phyloP scores from a whole-genome alignment of 2,888 invertebrate species.

The Nymphalis urticae region DNA sequence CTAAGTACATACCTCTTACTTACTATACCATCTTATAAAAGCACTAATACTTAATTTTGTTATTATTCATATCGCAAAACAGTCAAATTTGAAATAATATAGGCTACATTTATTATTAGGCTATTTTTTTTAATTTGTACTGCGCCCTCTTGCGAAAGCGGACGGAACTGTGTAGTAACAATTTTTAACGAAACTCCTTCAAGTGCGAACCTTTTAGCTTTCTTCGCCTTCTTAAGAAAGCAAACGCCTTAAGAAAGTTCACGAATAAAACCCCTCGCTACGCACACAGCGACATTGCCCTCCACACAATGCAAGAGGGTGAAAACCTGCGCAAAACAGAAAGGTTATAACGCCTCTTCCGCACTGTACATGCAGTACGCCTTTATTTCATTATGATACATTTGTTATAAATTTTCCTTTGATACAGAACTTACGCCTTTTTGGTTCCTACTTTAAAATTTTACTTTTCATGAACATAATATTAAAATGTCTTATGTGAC shows the following conservation, averaged over 20 bases:
- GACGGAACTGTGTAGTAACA: conserved; percentile 56
- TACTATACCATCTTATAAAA: too few relatives aligned
- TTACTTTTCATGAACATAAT: conserved; percentile 8
- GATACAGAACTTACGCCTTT: conserved; percentile 36
- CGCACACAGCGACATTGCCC: conserved; percentile 51
- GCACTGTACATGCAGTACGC: conserved; percentile 38
- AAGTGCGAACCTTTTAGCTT: conserved; percentile 77
- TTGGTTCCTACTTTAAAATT: conserved; percentile 27
- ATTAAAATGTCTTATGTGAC: conserved; percentile 9
- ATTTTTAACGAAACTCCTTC: conserved; percentile 76
- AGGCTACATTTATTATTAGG: not conserved
- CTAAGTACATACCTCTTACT: too few relatives aligned
- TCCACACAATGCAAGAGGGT: conserved; percentile 46
- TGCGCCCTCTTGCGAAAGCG: conserved; percentile 66
- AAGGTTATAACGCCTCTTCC: conserved; percentile 43
- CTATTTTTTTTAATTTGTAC: conserved; percentile 31
- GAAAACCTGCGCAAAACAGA: conserved; percentile 36
- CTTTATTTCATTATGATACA: conserved; percentile 39
- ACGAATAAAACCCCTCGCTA: conserved; percentile 52
- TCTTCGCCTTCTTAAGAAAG: conserved; percentile 79
- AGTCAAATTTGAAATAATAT: not conserved
- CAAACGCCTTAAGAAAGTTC: conserved; percentile 73
- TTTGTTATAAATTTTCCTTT: conserved; percentile 1
- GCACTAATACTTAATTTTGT: too few relatives aligned
- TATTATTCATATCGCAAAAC: too few relatives aligned